These are phyloP conservation scores for Pachyuromys duprasi DNA, from an alignment of 2,797 vertebrate genomes.

Conservation along the genomic window DNA sequence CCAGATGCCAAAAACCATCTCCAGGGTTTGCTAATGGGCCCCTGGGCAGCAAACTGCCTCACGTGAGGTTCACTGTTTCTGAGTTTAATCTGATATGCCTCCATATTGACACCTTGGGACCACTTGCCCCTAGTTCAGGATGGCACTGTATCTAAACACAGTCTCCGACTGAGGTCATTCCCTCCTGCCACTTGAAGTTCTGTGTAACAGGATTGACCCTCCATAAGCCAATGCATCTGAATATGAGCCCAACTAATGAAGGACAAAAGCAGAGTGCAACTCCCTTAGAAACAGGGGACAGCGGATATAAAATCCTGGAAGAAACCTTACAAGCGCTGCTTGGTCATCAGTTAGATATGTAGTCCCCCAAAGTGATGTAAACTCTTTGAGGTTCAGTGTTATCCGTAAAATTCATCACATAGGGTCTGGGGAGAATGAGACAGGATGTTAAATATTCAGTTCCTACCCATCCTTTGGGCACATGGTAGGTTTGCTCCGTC, in stretches of 20 bases:
- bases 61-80: neutral
- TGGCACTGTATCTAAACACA: neutral
- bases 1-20: neutral
- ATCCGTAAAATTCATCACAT: constrained; percentile 11
- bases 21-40: neutral
- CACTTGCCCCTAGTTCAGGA: neutral
- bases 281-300: neutral
- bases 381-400: neutral
- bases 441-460: neutral
- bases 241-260: neutral
- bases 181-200: neutral
- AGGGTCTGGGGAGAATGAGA: neutral
- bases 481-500: neutral
- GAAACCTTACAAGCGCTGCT: constrained; percentile 18
- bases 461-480: neutral
- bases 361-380: neutral
- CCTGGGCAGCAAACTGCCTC: neutral
- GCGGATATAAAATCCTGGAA: neutral
- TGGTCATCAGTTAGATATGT: neutral
- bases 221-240: neutral
- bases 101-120: neutral
- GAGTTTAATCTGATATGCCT: neutral
- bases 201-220: neutral
- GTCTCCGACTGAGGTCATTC: neutral
- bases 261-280: constrained; percentile 6